Percentiles rank a stretch among this genome's conserved stretches.
Conservation (phyloP, 1,140 invertebrate genomes). For the Orchestia grillus region DNA sequence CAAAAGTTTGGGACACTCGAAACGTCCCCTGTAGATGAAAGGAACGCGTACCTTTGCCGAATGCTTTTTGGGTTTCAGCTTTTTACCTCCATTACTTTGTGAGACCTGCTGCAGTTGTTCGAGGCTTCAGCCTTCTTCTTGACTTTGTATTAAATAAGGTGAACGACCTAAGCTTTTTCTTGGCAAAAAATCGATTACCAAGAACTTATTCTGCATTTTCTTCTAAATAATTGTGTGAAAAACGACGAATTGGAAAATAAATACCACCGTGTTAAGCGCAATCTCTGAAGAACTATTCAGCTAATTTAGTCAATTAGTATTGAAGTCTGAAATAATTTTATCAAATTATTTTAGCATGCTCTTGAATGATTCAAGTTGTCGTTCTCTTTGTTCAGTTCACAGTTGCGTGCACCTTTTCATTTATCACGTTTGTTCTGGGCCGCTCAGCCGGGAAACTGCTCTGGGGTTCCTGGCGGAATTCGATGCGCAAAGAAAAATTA, state of each 20-base stretch:
- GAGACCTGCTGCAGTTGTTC: slow-evolving; percentile 9
- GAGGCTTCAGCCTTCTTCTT: neutral
- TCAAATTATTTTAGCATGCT: neutral
- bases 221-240: neutral
- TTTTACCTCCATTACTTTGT: slow-evolving; percentile 6
- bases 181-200: neutral
- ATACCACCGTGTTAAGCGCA: neutral
- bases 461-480: neutral
- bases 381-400: neutral
- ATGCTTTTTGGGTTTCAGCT: neutral
- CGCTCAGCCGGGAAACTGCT: neutral
- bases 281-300: neutral
- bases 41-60: slow-evolving; percentile 33
- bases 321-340: neutral
- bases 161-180: neutral
- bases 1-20: slow-evolving; percentile 24
- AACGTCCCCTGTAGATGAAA: slow-evolving; percentile 35
- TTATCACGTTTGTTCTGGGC: neutral
- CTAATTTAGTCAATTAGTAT: neutral
- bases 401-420: slow-evolving; percentile 7
- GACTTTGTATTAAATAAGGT: neutral
- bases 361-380: neutral
- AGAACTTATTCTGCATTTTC: neutral
- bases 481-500: slow-evolving; percentile 50
- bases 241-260: neutral